These are phyloP conservation scores for Epicampocera succincta DNA, from an alignment of 2,888 invertebrate species.

Conservation along the genomic window DNA sequence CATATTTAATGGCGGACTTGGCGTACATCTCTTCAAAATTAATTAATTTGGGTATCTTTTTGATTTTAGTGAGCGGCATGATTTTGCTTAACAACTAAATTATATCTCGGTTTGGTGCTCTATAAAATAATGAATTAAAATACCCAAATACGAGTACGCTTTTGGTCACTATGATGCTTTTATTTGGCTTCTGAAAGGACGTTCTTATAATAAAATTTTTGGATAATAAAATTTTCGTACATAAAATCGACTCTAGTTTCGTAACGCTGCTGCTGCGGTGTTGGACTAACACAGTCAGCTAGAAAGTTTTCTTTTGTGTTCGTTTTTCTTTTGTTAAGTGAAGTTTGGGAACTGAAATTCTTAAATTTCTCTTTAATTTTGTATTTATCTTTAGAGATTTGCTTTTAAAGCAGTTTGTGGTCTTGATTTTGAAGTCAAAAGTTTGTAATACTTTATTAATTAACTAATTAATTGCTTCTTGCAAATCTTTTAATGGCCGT, in stretches of 20 bases:
- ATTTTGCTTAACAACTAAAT: slow-evolving; percentile 56
- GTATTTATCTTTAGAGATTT: not conserved
- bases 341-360: not conserved
- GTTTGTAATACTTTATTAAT: not conserved
- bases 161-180: slow-evolving; percentile 33
- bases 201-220: not conserved
- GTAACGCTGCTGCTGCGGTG: slow-evolving; percentile 5
- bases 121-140: slow-evolving; percentile 49
- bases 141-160: slow-evolving; percentile 52
- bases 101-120: slow-evolving; percentile 35
- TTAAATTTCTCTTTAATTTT: not conserved
- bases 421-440: not conserved
- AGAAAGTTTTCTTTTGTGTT: not conserved
- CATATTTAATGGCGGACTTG: not conserved
- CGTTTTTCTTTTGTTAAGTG: not conserved
- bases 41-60: not conserved
- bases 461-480: slow-evolving; percentile 1
- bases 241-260: not conserved
- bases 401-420: not conserved
- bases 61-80: slow-evolving; percentile 19
- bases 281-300: not conserved
- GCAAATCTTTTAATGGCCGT: too few species aligned
- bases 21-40: not conserved
- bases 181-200: not conserved
- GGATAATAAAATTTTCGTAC: slow-evolving; percentile 9